Evolutionary conservation across 2,797 vertebrate species (phyloP).

Genomic region (Sebastes matsubarae): DNA sequence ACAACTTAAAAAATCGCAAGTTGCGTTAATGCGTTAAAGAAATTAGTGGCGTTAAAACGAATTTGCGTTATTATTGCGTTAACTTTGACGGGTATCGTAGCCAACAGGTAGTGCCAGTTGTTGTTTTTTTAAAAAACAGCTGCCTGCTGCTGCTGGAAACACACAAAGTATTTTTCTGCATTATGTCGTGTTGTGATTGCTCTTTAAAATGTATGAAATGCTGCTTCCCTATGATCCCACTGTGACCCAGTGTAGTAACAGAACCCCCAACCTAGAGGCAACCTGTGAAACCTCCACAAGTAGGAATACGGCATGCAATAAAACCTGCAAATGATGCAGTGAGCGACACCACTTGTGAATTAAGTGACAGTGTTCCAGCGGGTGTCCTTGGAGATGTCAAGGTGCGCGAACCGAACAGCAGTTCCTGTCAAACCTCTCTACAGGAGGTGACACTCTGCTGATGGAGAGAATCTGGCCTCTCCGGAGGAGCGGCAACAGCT

Average conservation of each 20-base stretch:
- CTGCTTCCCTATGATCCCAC: neutral
- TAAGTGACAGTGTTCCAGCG: slow-evolving; percentile 26
- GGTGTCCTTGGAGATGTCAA: slow-evolving; percentile 53
- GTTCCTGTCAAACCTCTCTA: slow-evolving; percentile 51
- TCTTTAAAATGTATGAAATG: slow-evolving; percentile 3
- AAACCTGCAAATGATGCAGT: slow-evolving; percentile 26
- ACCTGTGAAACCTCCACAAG: neutral
- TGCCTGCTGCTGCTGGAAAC: neutral
- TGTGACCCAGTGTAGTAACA: neutral
- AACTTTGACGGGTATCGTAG: no score
- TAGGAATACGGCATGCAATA: neutral
- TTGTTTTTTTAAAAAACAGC: neutral
- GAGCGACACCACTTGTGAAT: slow-evolving; percentile 20
- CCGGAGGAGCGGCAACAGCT: slow-evolving; percentile 29
- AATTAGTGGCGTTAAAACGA: no score
- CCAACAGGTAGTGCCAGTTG: neutral
- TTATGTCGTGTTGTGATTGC: neutral
- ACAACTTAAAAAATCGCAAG: no score
- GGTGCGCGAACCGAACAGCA: slow-evolving; percentile 43
- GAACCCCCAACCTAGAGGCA: slow-evolving; percentile 1
- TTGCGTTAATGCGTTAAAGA: no score
- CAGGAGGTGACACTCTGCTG: slow-evolving; percentile 46
- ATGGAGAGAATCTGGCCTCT: slow-evolving; percentile 45
- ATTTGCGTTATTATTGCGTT: fast-evolving
- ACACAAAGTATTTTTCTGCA: neutral